Conservation (phyloP, 2,888 invertebrate genomes). For the Prosopocoilus inquinatus region DNA sequence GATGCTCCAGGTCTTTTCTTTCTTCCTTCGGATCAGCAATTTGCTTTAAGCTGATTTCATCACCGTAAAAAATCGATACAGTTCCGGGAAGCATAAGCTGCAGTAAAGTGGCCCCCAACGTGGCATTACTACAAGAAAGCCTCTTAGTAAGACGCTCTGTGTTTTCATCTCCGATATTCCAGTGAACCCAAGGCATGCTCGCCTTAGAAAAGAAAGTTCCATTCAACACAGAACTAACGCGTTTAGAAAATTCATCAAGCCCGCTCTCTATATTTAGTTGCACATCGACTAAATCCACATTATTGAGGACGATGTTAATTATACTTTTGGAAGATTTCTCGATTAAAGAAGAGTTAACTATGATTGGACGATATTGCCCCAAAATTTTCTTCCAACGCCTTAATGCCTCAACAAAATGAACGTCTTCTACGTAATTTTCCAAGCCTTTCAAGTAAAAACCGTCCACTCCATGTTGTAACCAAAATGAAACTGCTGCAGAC, state of each 20-base stretch:
- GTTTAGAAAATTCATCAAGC: constrained; percentile 57
- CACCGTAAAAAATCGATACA: constrained; percentile 86
- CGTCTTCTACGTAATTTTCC: constrained; percentile 63
- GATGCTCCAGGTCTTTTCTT: constrained; percentile 58
- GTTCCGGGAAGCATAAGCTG: constrained; percentile 84
- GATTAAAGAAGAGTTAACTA: constrained; percentile 62
- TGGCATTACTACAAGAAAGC: constrained; percentile 59
- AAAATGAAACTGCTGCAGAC: constrained; percentile 62
- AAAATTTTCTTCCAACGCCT: constrained; percentile 68
- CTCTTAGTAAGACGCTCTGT: constrained; percentile 61
- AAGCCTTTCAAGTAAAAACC: constrained; percentile 87
- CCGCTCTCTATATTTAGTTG: constrained; percentile 61
- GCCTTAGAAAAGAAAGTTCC: constrained; percentile 60
- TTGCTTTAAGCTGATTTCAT: constrained; percentile 76
- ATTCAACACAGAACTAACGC: constrained; percentile 58
- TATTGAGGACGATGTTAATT: constrained; percentile 61
- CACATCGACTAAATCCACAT: constrained; percentile 72
- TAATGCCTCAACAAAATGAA: constrained; percentile 58
- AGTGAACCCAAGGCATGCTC: constrained; percentile 75
- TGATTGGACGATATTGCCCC: constrained; percentile 63
- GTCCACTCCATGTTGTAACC: constrained; percentile 77
- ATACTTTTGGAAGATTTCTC: constrained; percentile 50
- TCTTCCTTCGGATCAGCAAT: constrained; percentile 58
- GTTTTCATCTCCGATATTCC: constrained; percentile 70
- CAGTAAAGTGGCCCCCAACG: constrained; percentile 68